A percentile compares a stretch with the other conserved stretches of the same genome.
Conservation (phyloP, 1,140 invertebrate species). For the Panagrolaimus sp. region DNA sequence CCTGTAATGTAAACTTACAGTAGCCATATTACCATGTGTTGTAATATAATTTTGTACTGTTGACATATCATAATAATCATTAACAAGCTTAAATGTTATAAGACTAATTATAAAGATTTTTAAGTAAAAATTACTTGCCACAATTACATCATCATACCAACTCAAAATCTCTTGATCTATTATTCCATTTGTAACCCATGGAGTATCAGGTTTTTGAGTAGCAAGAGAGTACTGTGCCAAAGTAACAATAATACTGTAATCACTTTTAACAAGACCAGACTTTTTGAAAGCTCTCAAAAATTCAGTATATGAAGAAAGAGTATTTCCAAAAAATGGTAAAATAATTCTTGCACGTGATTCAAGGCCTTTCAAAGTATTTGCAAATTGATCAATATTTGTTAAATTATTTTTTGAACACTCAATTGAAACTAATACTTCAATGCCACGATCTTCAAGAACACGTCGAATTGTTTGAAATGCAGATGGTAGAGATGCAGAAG, state of each 20-base stretch:
- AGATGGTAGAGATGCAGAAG: neutral
- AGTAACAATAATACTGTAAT: slow-evolving; percentile 26
- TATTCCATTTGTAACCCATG: slow-evolving; percentile 9
- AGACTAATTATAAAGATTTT: neutral
- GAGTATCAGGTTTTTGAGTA: slow-evolving; percentile 15
- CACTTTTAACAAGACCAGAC: slow-evolving; percentile 17
- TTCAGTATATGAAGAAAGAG: slow-evolving; percentile 15
- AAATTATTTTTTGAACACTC: neutral
- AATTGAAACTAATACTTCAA: neutral
- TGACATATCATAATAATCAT: slow-evolving; percentile 29
- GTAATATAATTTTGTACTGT: slow-evolving; percentile 20
- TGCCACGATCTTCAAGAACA: neutral
- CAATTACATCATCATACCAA: slow-evolving; percentile 26
- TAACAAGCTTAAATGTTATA: slow-evolving; percentile 24
- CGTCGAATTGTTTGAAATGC: neutral
- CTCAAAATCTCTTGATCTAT: slow-evolving; percentile 14
- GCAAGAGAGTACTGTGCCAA: slow-evolving; percentile 21
- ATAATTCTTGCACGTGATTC: slow-evolving; percentile 28
- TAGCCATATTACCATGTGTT: too few species aligned
- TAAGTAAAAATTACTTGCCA: slow-evolving; percentile 20
- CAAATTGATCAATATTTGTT: neutral
- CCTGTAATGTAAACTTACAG: too few species aligned
- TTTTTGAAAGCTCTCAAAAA: slow-evolving; percentile 25
- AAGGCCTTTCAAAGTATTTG: neutral
- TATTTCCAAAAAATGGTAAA: slow-evolving; percentile 26